Conservation (phyloP, 2,888 invertebrate species). For the Anaspis maculata region DNA sequence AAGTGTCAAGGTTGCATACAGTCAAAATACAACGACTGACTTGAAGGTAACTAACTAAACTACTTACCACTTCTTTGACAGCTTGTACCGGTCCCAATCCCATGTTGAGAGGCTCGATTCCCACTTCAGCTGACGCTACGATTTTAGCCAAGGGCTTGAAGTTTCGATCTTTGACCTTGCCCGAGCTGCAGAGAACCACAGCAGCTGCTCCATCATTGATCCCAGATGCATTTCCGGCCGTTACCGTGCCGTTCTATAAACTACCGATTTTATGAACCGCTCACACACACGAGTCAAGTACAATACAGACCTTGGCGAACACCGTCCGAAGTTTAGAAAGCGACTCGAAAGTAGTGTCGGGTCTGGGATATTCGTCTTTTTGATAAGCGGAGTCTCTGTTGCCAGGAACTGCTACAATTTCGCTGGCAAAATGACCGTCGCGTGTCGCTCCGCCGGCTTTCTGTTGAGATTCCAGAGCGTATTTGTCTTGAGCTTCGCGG, state of each 20-base stretch:
- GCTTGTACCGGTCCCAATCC: slow-evolving; percentile 72
- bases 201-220: slow-evolving; percentile 88
- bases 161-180: slow-evolving; percentile 47
- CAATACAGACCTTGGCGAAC: no score
- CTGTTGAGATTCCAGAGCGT: slow-evolving; percentile 59
- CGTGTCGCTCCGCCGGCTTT: slow-evolving; percentile 54
- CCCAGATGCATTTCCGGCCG: slow-evolving; percentile 72
- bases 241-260: slow-evolving; percentile 58
- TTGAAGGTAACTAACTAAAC: no score
- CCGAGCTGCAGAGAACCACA: slow-evolving; percentile 61
- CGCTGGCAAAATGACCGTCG: slow-evolving; percentile 56
- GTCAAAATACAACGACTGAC: neutral
- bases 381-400: slow-evolving; percentile 30
- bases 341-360: slow-evolving; percentile 49
- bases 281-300: no score
- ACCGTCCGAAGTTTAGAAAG: slow-evolving; percentile 56
- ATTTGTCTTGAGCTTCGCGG: slow-evolving; percentile 62
- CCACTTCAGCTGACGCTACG: slow-evolving; percentile 67
- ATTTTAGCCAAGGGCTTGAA: slow-evolving; percentile 64
- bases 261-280: no score
- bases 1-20: no score
- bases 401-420: slow-evolving; percentile 59
- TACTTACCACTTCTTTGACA: neutral
- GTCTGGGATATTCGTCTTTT: slow-evolving; percentile 60
- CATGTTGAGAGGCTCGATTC: slow-evolving; percentile 72